These are phyloP conservation scores for Hesperia comma DNA, from an alignment of 2,888 invertebrate genomes.

Conservation along the genomic window DNA sequence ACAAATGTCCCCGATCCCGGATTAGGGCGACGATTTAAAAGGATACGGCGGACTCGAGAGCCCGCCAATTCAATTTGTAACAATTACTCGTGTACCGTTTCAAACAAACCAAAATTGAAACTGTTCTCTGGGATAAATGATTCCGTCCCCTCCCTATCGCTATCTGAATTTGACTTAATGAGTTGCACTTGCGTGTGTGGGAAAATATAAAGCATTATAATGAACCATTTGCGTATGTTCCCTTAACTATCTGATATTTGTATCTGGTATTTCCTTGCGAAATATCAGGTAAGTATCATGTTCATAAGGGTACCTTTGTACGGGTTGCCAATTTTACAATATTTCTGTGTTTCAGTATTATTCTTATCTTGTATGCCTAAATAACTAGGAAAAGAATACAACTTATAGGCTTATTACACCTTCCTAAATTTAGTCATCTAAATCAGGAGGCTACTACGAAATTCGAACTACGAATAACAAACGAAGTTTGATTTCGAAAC, in stretches of 20 bases:
- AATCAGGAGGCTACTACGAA: too few relatives aligned
- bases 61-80: conserved; percentile 67
- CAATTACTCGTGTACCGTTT: conserved; percentile 65
- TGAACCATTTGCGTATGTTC: conserved; percentile 32
- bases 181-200: conserved; percentile 37
- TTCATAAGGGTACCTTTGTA: conserved; percentile 23
- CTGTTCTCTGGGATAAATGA: conserved; percentile 32
- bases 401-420: too few relatives aligned
- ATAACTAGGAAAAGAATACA: too few relatives aligned
- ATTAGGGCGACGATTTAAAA: conserved; percentile 73
- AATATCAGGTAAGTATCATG: conserved; percentile 28
- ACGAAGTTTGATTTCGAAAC: too few relatives aligned
- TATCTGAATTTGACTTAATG: conserved; percentile 32
- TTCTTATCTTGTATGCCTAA: too few relatives aligned
- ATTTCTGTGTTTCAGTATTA: too few relatives aligned
- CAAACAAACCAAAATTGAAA: conserved; percentile 46
- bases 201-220: conserved; percentile 36
- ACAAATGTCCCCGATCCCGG: conserved; percentile 65
- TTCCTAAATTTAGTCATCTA: too few relatives aligned
- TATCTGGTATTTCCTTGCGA: conserved; percentile 14
- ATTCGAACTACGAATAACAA: too few relatives aligned
- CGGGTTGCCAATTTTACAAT: background rate
- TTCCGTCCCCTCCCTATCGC: conserved; percentile 31
- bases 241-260: conserved; percentile 34
- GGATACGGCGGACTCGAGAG: conserved; percentile 65